Evolutionary conservation across 1,140 invertebrate species (phyloP).

Genomic region (Popillia japonica): DNA sequence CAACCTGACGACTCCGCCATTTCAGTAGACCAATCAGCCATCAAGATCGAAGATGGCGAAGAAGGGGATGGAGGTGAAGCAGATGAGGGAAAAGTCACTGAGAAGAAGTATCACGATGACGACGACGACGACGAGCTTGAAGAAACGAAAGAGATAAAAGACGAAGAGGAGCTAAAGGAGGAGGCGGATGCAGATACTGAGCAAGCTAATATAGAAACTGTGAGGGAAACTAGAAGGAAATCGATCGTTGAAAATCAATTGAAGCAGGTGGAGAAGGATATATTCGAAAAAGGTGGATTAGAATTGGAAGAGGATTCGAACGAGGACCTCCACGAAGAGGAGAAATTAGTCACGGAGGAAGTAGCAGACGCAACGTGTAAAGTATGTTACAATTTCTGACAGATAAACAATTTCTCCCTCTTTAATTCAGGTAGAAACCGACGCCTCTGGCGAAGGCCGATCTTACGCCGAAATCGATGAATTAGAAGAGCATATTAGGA

Average conservation of each 20-base stretch:
- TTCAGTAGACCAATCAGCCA: not conserved
- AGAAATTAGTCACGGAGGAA: constrained; percentile 36
- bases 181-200: constrained; percentile 30
- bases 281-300: constrained; percentile 7
- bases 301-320: not conserved
- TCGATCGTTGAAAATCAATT: not conserved
- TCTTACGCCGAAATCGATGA: not conserved
- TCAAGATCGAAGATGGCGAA: not conserved
- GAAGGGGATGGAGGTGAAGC: constrained; percentile 43
- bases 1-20: not conserved
- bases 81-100: constrained; percentile 37
- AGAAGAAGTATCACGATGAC: constrained; percentile 45
- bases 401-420: not conserved
- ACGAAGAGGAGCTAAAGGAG: not conserved
- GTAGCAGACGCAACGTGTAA: no score
- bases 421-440: not conserved
- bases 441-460: not conserved
- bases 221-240: not conserved
- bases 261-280: constrained; percentile 23
- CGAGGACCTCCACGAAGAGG: constrained; percentile 22
- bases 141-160: constrained; percentile 4
- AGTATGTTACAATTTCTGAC: no score
- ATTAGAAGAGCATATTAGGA: constrained; percentile 13
- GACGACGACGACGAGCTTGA: constrained; percentile 41
- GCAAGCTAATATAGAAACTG: not conserved